These are phyloP conservation scores for Oscheius sp. DNA, from an alignment of 1,140 invertebrate genomes.

Conservation along the genomic window DNA sequence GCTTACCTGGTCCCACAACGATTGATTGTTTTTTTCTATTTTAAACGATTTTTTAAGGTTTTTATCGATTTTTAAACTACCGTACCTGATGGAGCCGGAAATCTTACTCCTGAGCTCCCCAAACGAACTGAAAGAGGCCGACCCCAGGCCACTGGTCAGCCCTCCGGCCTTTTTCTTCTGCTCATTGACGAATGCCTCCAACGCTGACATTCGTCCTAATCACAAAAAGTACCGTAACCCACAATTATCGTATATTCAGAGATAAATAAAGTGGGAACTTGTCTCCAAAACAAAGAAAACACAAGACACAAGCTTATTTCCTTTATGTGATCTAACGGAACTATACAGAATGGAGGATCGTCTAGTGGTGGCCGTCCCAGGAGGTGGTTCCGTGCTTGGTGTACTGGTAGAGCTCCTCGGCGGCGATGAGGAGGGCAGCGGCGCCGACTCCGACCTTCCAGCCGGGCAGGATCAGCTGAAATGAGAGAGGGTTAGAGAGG, in stretches of 20 bases:
- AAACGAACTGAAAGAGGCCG: constrained; percentile 35
- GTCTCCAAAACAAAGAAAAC: background rate
- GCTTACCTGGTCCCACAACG: too few species aligned
- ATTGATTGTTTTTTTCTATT: too few species aligned
- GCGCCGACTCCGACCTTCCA: constrained; percentile 41
- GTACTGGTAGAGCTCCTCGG: constrained; percentile 37
- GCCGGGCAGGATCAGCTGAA: constrained; percentile 37
- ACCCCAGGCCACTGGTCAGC: constrained; percentile 15
- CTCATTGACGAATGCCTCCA: constrained; percentile 60
- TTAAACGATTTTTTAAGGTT: too few species aligned
- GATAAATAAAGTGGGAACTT: background rate
- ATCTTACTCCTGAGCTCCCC: constrained; percentile 21
- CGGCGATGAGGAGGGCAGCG: constrained; percentile 33
- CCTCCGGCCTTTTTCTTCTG: constrained; percentile 50
- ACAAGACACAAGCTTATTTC: background rate
- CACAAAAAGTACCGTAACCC: background rate
- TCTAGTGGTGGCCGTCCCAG: constrained; percentile 43
- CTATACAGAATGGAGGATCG: background rate
- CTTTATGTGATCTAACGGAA: too few species aligned
- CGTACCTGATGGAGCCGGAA: constrained; percentile 22
- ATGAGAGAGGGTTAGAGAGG: background rate
- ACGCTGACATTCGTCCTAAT: constrained; percentile 47
- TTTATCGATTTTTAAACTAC: too few species aligned
- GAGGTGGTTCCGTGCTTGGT: constrained; percentile 31
- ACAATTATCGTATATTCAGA: background rate